Percentiles rank a stretch among this genome's conserved stretches.
These are phyloP conservation scores for Platerodrilus igneus DNA, from an alignment of 2,888 invertebrate genomes.

Conservation along the genomic window DNA sequence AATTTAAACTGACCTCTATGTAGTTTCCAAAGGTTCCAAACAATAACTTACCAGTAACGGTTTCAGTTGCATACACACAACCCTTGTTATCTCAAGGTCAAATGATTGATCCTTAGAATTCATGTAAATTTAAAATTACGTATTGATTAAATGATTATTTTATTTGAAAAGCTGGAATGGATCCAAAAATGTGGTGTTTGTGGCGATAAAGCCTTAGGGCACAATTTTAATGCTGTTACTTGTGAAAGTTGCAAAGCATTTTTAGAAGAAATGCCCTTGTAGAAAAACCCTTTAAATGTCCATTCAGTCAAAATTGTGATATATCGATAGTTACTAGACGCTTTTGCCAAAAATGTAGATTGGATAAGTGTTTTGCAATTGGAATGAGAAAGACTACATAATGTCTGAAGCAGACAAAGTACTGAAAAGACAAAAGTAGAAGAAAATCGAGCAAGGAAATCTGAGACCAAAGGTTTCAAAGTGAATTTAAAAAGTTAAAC, in stretches of 20 bases:
- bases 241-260: constrained; percentile 98
- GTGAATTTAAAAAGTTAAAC: constrained; percentile 55
- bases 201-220: constrained; percentile 89
- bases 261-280: constrained; percentile 90
- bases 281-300: constrained; percentile 88
- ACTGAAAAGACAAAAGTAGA: constrained; percentile 80
- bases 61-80: too few relatives aligned
- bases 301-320: constrained; percentile 85
- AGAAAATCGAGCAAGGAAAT: constrained; percentile 72
- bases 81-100: too few relatives aligned
- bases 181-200: constrained; percentile 83
- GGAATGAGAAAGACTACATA: constrained; percentile 97
- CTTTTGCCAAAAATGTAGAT: constrained; percentile 93
- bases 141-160: too few relatives aligned
- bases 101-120: too few relatives aligned
- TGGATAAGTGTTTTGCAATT: constrained; percentile 86
- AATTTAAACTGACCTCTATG: too few relatives aligned
- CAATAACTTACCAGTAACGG: too few relatives aligned
- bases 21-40: too few relatives aligned
- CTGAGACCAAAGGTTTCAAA: constrained; percentile 43
- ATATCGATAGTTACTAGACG: constrained; percentile 88
- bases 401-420: constrained; percentile 94
- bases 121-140: too few relatives aligned
- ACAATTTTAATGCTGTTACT: constrained; percentile 92
- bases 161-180: too few relatives aligned